Percentiles rank a stretch among this genome's conserved stretches.
Conservation (phyloP, 2,797 vertebrate species). For the Chaenodraco wilsoni region DNA sequence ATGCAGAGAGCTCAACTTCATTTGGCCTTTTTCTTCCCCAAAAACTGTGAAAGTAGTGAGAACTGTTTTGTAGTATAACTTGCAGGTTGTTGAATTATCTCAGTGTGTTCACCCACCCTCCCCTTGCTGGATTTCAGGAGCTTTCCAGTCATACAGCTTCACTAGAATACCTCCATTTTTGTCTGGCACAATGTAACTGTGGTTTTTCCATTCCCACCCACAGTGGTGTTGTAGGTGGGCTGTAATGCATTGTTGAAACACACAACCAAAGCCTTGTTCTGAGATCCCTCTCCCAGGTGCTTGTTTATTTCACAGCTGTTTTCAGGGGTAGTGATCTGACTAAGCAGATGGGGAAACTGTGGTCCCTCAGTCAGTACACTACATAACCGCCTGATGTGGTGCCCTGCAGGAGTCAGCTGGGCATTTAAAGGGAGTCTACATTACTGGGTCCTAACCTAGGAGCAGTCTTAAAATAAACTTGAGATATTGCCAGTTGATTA, state of each 20-base stretch:
- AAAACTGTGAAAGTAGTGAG: constrained; percentile 12
- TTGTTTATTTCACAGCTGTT: constrained; percentile 49
- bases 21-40: constrained; percentile 17
- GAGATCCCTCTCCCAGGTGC: constrained; percentile 41
- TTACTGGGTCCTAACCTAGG: constrained; percentile 1
- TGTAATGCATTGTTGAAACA: constrained; percentile 45
- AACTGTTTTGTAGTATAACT: constrained; percentile 12
- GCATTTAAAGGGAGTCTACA: constrained; percentile 9
- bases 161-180: constrained; percentile 12
- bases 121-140: not conserved
- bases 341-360: constrained; percentile 39
- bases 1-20: constrained; percentile 30
- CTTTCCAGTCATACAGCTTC: constrained; percentile 23
- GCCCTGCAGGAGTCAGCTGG: constrained; percentile 13
- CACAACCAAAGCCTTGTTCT: constrained; percentile 43
- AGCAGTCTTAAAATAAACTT: constrained; percentile 5
- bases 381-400: constrained; percentile 33
- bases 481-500: not conserved
- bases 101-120: constrained; percentile 8
- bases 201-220: constrained; percentile 41
- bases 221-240: constrained; percentile 39
- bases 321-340: constrained; percentile 53
- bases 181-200: constrained; percentile 26
- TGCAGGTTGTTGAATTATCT: constrained; percentile 14
- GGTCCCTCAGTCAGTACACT: constrained; percentile 33